phyloP scores from a whole-genome alignment of 2,113 vertebrate species.

The Galemys pyrenaicus region DNA sequence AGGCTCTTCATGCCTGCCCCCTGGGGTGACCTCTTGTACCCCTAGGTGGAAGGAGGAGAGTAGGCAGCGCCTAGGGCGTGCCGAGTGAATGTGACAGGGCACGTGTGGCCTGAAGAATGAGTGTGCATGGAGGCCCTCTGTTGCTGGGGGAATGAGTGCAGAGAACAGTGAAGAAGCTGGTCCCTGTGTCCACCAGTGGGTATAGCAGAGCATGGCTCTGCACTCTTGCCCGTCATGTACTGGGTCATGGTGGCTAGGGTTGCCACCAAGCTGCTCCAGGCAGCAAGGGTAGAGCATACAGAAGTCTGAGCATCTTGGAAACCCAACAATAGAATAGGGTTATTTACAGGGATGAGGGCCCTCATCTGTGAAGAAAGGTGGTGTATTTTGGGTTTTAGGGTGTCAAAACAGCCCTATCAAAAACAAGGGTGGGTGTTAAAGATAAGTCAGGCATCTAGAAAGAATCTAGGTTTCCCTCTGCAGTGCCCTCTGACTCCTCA shows the following conservation, averaged over 20 bases:
- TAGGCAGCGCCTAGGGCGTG: constrained; percentile 68
- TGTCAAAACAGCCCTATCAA: constrained; percentile 46
- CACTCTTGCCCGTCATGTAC: neutral
- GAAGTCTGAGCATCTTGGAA: constrained; percentile 51
- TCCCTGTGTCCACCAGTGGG: constrained; percentile 33
- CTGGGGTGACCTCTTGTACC: constrained; percentile 87
- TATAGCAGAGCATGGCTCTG: constrained; percentile 19
- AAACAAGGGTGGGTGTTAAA: constrained; percentile 26
- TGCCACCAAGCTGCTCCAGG: constrained; percentile 42
- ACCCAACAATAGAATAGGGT: neutral
- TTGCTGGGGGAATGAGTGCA: constrained; percentile 22
- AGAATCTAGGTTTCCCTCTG: constrained; percentile 2
- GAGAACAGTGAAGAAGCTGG: constrained; percentile 49
- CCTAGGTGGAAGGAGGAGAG: constrained; percentile 54
- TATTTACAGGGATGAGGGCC: constrained; percentile 31
- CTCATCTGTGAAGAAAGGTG: constrained; percentile 4
- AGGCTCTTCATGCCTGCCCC: constrained; percentile 87
- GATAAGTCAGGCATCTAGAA: neutral
- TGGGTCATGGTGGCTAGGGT: constrained; percentile 11
- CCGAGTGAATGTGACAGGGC: constrained; percentile 78
- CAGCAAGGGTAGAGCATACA: constrained; percentile 28
- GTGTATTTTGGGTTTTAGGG: constrained; percentile 21
- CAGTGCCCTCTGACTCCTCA: constrained; percentile 23
- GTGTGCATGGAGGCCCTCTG: constrained; percentile 67
- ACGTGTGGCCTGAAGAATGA: constrained; percentile 71